These are phyloP conservation scores for Orchesella cincta DNA, from an alignment of 1,140 invertebrate genomes.

Conservation along the genomic window DNA sequence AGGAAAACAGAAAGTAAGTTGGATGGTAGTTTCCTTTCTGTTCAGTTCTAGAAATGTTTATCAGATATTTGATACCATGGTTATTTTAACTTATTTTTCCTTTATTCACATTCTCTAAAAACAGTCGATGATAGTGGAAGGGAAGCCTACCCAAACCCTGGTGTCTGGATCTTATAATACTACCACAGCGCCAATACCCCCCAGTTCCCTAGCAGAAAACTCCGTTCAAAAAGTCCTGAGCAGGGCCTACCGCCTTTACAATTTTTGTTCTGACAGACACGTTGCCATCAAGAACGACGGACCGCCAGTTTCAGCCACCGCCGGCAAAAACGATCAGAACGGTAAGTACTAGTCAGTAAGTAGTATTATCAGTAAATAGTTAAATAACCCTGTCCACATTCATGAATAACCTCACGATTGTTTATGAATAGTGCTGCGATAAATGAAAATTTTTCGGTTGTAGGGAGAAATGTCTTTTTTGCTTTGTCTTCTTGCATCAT, in stretches of 20 bases:
- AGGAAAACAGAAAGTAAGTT: too few species aligned
- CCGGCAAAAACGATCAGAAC: conserved; percentile 30
- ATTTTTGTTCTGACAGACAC: conserved; percentile 31
- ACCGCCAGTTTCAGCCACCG: conserved; percentile 35
- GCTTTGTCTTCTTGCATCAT: too few species aligned
- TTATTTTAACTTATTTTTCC: neutral
- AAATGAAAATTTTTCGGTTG: neutral
- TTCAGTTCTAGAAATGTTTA: neutral
- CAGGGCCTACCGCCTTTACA: conserved; percentile 40
- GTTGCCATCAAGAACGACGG: conserved; percentile 40
- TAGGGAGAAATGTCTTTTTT: too few species aligned
- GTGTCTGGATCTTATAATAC: too few species aligned
- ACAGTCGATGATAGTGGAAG: conserved; percentile 42
- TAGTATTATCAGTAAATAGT: too few species aligned
- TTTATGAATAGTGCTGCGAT: too few species aligned
- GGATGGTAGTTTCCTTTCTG: neutral
- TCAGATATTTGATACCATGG: neutral
- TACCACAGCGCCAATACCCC: too few species aligned
- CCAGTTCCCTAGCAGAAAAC: neutral
- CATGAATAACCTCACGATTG: too few species aligned
- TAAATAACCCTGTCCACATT: too few species aligned
- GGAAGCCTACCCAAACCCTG: conserved; percentile 28
- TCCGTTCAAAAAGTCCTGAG: too few species aligned
- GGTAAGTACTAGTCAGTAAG: too few species aligned
- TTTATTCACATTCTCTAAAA: neutral